Conservation (phyloP, 2,113 vertebrate species). For the Alexandromys fortis region DNA sequence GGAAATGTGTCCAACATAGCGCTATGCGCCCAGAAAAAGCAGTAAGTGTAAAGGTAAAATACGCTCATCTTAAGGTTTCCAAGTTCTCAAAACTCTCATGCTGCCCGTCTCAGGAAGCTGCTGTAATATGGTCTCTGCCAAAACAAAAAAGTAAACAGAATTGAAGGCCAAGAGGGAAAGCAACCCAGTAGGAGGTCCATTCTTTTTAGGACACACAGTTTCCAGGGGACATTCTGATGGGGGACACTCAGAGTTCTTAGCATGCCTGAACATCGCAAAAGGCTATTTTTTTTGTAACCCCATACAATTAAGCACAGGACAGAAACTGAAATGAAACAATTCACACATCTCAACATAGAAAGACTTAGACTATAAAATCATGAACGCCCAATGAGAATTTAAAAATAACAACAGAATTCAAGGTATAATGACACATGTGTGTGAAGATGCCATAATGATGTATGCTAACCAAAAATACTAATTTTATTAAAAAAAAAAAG, state of each 20-base stretch:
- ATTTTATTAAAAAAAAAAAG: not conserved
- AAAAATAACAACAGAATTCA: not conserved
- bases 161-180: not conserved
- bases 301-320: not conserved
- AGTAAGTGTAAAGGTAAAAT: not conserved
- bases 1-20: not conserved
- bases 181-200: not conserved
- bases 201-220: not conserved
- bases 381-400: not conserved
- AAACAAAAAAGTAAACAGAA: conserved; percentile 26
- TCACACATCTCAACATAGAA: not conserved
- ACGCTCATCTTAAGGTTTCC: not conserved
- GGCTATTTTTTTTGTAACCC: not conserved
- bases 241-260: not conserved
- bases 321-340: conserved; percentile 41
- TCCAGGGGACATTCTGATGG: not conserved
- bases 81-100: not conserved
- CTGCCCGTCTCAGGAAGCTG: not conserved
- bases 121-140: not conserved
- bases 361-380: not conserved
- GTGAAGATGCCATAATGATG: not conserved
- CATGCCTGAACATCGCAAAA: not conserved
- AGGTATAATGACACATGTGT: too few species aligned
- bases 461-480: not conserved
- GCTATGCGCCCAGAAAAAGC: not conserved